Base-by-base conservation (phyloP, 2,797 vertebrate genomes). In the Kryptolebias ocellatus region DNA sequence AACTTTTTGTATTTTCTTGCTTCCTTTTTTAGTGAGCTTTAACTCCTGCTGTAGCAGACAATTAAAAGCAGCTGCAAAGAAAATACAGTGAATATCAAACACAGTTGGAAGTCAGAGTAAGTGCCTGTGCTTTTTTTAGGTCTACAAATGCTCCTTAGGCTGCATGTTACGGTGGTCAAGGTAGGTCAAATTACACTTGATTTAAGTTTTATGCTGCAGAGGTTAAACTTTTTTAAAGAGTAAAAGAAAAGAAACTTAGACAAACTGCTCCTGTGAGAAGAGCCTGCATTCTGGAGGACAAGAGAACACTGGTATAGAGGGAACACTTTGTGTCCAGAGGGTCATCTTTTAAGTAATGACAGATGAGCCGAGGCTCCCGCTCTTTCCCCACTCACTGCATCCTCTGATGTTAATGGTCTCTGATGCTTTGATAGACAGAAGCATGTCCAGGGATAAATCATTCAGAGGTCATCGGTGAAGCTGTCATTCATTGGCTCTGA, bases 361-460 rank as follows among this genome's bases (percentile, higher is more conserved):
- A 65, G 76, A 88, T 75, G 74, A 89, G 74, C 47, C 45, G 0
- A 57, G 75, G 78, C 76, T 79, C 37, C 67, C 42, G 39, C 64
- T 79, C 72, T 64, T 76, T 68, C 78, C 72, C 45, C 58, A 42
- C 67, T 72, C 49, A 10, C 73, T 70, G 69, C 57, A 17, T 61
- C 46, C 76, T 76, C 77, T 88, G 89, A 88, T 81, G 75, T 80
- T 90, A 92, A 92, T 88, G 82, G 73, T 69, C 80, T 76, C 72
- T 81, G 86, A 91, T 90, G 83, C 84, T 78, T 69, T 79, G 86
- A 87, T 84, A 69, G 87, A 89, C 87, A 72, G 84, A 86, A 76
- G 73, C 83, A 81, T 87, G 90, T 90, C 81, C 72, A 45, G 63
- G 83, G 83, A 90, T 90, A 85, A 88, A 90, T 90, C 91, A 86